A percentile compares a stretch with the other conserved stretches of the same genome.
These are phyloP conservation scores for Eufriesea mexicana DNA, from an alignment of 1,140 invertebrate genomes.

Conservation along the genomic window DNA sequence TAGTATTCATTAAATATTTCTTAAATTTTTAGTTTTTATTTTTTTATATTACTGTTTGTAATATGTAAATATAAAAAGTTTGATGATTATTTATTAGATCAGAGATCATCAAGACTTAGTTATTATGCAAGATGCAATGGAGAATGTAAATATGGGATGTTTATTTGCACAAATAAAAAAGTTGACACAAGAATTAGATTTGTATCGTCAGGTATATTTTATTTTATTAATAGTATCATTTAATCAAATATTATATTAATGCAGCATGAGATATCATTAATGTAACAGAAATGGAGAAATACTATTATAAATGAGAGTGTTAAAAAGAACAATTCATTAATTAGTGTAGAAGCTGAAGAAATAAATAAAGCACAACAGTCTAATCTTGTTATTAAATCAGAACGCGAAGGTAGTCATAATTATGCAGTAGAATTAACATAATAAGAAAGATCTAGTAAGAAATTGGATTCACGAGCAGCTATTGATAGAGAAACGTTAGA, in stretches of 20 bases:
- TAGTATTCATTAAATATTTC: too few relatives aligned
- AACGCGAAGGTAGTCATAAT: conserved; percentile 89
- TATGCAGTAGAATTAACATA: conserved; percentile 95
- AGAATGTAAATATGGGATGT: conserved; percentile 86
- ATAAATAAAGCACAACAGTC: conserved; percentile 69
- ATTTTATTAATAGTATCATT: background rate
- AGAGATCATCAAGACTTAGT: conserved; percentile 95
- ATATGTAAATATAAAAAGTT: conserved; percentile 21
- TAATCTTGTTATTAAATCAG: conserved; percentile 69
- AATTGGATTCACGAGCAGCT: conserved; percentile 90
- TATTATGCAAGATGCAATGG: conserved; percentile 90
- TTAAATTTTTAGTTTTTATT: background rate
- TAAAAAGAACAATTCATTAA: conserved; percentile 66
- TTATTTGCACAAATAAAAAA: conserved; percentile 91
- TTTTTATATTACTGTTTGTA: background rate
- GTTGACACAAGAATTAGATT: conserved; percentile 91
- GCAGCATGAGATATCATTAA: conserved; percentile 4
- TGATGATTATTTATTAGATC: conserved; percentile 83
- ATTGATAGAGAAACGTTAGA: conserved; percentile 93
- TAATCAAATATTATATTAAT: background rate
- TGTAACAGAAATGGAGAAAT: conserved; percentile 73
- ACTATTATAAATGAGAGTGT: conserved; percentile 65
- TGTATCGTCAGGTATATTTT: conserved; percentile 83
- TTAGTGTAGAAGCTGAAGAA: conserved; percentile 66
- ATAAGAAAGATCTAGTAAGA: conserved; percentile 92